Conservation (phyloP, 2,113 vertebrate genomes). For the Natator depressus region DNA sequence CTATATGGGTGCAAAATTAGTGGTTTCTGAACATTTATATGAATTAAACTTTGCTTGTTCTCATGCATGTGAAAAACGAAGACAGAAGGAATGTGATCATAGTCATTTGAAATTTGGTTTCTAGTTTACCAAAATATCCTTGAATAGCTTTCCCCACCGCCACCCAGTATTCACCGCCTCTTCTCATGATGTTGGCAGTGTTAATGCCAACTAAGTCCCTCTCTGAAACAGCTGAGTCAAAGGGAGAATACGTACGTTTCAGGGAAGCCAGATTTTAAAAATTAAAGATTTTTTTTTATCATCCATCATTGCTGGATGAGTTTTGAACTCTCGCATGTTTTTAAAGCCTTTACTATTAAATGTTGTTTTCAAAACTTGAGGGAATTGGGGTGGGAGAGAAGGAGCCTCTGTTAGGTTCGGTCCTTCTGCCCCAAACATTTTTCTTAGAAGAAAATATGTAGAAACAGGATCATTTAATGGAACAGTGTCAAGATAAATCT, state of each 20-base stretch:
- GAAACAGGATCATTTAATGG: not conserved
- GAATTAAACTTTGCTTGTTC: not conserved
- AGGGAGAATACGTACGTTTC: not conserved
- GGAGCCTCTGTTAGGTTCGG: not conserved
- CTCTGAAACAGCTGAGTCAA: not conserved
- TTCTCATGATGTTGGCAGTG: not conserved
- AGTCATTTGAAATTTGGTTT: not conserved
- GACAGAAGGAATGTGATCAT: not conserved
- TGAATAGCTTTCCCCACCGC: not conserved
- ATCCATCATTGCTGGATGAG: not conserved
- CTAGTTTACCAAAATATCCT: not conserved
- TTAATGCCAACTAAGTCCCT: not conserved
- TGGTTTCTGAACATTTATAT: not conserved
- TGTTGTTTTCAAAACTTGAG: not conserved
- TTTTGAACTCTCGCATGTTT: not conserved
- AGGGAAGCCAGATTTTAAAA: not conserved
- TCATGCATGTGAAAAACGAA: not conserved
- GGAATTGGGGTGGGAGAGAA: not conserved
- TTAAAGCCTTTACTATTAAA: not conserved
- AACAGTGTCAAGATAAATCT: not conserved
- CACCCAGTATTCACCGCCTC: not conserved
- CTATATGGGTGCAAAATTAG: not conserved
- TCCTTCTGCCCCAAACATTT: not conserved
- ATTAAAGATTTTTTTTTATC: not conserved
- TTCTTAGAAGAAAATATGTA: not conserved